Base-by-base conservation (phyloP, 2,888 invertebrate species). In the Eurytoma adleriae region DNA sequence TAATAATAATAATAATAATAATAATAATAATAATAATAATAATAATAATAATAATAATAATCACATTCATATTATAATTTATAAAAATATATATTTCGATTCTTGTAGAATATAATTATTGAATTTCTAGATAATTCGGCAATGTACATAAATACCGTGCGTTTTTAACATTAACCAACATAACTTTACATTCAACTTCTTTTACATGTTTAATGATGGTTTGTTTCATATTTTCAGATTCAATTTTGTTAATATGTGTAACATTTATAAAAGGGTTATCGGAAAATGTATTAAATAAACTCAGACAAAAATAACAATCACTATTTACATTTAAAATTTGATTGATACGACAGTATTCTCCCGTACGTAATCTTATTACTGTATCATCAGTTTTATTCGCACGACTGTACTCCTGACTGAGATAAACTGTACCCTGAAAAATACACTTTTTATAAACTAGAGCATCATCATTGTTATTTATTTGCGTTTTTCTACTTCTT, bases 361-460 rank as follows among this genome's bases (percentile, higher is more conserved):
- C 72, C 7, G 16, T 1, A 2, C 16, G 16, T 24, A 74, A 54
- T 30, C 54, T 14, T 10, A 75, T 16, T 30, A 75, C 56, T n/a
- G 54, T 67, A 20, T 75, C 75, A 30, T 67, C 56, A 12, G 75
- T 75, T 48, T 75, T 75, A 5, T 66, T 75, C 2, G 57, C 67
- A 4, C 30, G 75, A 3, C n/a, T 75, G 14, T 75, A 67, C 24
- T 75, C n/a, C 10, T 30, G n/a, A 40, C 54, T 67, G 16, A 50
- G 64, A 48, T 56, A 75, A 48, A 75, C 54, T 16, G 56, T 3
- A 20, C 48, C 20, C n/a, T 67, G 52, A 57, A 27, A 67, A 57
- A 54, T 75, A 66, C 75, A 75, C 40, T 75, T 67, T 24, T 27
- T 54, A 18, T 66, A 75, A 16, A 54, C 7, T 30, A 64, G n/a